Base-by-base conservation (phyloP, 1,140 invertebrate species). In the Calosoma granatense region DNA sequence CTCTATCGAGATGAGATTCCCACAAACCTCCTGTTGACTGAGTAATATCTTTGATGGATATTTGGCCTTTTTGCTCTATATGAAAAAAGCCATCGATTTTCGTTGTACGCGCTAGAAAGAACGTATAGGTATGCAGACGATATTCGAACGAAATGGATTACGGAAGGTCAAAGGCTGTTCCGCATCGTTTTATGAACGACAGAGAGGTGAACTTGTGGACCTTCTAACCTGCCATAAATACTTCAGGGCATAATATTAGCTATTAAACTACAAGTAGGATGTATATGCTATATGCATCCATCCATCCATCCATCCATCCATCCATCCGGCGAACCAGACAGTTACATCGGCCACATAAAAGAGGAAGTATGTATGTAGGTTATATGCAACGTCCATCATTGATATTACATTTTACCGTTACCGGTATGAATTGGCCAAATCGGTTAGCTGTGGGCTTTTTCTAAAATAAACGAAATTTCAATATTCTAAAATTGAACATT, bases 41-140 rank as follows among this genome's bases (percentile, higher is more conserved):
- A 4, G 41, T 12, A 47, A 47, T 47, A 47, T 47, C 9, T 47
- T 47, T 47, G 41, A 47, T 47, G 41, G 9, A 17, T 47, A 12
- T 47, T 47, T 47, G 41, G 9, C 17, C 41, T 47, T 47, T 47
- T 17, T 9, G 41, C 41, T 4, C 17, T 17, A 47, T 47, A 47
- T 47, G 41, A 47, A 47, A n/a, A 47, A 47, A 47, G 41, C 41
- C 9, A 47, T 47, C 41, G 41, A 47, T 47, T 47, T 47, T 17
- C 17, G 3, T 3, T 17, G 41, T 9, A 6, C 17, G 15, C 41
- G 41, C 41, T 11, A 17, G 6, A 17, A 4, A 47, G 9, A 47
- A 12, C 41, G 41, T 4, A 47, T 12, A 47, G 41, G 41, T 9
- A 47, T 47, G 41, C 41, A 47, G 41, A 47, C 41, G 41, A 47